Evolutionary conservation across 2,888 invertebrate genomes (phyloP).

Genomic region (Reticulitermes lucifugus): DNA sequence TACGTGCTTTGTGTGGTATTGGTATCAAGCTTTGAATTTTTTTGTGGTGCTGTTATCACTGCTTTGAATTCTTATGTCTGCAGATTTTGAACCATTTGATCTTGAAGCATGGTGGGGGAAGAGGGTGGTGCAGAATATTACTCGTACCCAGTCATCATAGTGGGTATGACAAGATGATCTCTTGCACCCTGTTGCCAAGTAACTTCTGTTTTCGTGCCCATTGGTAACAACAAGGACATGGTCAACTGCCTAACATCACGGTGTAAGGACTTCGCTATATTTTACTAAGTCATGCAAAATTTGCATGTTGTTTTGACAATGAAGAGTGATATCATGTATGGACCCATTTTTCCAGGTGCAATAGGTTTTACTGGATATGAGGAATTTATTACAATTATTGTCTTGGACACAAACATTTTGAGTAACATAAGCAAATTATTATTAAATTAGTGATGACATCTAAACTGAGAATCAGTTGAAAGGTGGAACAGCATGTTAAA

Average conservation of each 20-base stretch:
- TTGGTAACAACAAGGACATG: background rate
- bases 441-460: background rate
- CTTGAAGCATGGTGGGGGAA: slow-evolving; percentile 54
- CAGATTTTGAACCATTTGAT: slow-evolving; percentile 54
- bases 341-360: background rate
- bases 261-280: background rate
- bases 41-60: too few species aligned
- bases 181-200: background rate
- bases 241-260: background rate
- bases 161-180: slow-evolving; percentile 16
- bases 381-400: background rate
- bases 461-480: background rate
- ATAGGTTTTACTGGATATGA: slow-evolving; percentile 1
- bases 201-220: background rate
- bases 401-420: background rate
- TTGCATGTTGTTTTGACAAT: background rate
- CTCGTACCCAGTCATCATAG: slow-evolving; percentile 48
- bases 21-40: too few species aligned
- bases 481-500: background rate
- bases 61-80: background rate
- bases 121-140: slow-evolving; percentile 49
- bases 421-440: background rate
- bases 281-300: slow-evolving; percentile 1
- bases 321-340: background rate
- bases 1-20: too few species aligned